Evolutionary conservation across 1,140 invertebrate species (phyloP).

Genomic region (Magallana ariakensis): DNA sequence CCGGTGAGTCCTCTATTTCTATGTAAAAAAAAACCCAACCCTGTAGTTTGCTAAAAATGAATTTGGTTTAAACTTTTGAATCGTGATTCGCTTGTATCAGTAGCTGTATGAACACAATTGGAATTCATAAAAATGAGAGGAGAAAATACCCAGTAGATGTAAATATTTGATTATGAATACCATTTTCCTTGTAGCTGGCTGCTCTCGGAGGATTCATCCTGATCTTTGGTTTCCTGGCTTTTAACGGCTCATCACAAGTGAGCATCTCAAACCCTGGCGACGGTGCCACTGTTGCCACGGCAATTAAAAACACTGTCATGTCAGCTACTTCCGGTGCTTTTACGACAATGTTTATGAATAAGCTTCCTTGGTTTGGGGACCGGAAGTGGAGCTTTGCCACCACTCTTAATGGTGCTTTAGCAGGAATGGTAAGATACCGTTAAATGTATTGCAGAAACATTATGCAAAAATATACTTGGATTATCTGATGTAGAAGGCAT

Average conservation of each 20-base stretch:
- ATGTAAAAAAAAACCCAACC: no score
- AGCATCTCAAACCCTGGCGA: constrained; percentile 81
- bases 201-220: constrained; percentile 83
- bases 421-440: constrained; percentile 80
- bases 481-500: neutral
- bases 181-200: constrained; percentile 76
- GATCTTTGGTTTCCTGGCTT: constrained; percentile 83
- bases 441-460: neutral
- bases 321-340: constrained; percentile 80
- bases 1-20: constrained; percentile 67
- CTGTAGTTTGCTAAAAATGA: no score
- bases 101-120: no score
- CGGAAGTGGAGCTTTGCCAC: constrained; percentile 81
- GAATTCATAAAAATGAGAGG: no score
- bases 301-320: constrained; percentile 82
- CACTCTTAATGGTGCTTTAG: constrained; percentile 82
- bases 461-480: neutral
- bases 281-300: constrained; percentile 78
- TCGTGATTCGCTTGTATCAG: no score
- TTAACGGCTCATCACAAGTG: constrained; percentile 83
- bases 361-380: constrained; percentile 60
- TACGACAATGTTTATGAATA: constrained; percentile 74
- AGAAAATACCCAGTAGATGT: no score
- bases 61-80: no score
- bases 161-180: no score